Base-by-base conservation (phyloP, 2,797 vertebrate species). In the Cuculus canorus region DNA sequence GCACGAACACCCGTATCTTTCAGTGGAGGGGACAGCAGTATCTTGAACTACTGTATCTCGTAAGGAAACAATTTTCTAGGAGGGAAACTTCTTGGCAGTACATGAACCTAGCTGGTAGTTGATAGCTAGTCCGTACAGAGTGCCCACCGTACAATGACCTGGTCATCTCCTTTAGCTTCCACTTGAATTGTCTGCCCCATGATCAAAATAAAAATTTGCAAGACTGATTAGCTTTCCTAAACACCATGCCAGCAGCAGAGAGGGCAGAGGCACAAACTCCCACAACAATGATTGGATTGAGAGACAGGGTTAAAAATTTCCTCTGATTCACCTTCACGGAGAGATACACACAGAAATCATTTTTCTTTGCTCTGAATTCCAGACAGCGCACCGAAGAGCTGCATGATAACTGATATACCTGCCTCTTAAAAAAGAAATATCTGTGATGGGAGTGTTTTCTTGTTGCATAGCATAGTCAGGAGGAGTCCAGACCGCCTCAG, bases 51-150 rank as follows among this genome's bases (percentile, higher is more conserved):
- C 21, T 59, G 70, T 65, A 15, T 52, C n/a, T 92, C 35, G 25
- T 7, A 37, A 48, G 19, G 39, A 84, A 88, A 63, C 7, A 47
- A 15, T 63, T 82, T 84, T 66, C n/a, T 11, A 47, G 61, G 25
- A 21, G 5, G 21, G 4, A 91, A 27, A n/a, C 30, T 70, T 66
- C 28, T 35, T 9, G 25, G 13, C 27, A 54, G 30, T 24, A 11
- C 30, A 30, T 13, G 66, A 82, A 1, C 30, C 37, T 4, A 27
- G 35, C 18, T 21, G 45, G 79, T 15, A 37, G 21, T 2, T 18
- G 33, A 70, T 7, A 52, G 19, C 5, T 24, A 41, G 12, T 13
- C 45, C 18, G 21, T 37, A 47, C 0, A 0, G 2, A 22, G 15
- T 13, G 16, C 61, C 21, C 18, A 33, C 14, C 1, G 2, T 8